A percentile compares a stretch with the other conserved stretches of the same genome.
Conservation (phyloP, 2,888 invertebrate genomes). For the Rhabditoides inermis region DNA sequence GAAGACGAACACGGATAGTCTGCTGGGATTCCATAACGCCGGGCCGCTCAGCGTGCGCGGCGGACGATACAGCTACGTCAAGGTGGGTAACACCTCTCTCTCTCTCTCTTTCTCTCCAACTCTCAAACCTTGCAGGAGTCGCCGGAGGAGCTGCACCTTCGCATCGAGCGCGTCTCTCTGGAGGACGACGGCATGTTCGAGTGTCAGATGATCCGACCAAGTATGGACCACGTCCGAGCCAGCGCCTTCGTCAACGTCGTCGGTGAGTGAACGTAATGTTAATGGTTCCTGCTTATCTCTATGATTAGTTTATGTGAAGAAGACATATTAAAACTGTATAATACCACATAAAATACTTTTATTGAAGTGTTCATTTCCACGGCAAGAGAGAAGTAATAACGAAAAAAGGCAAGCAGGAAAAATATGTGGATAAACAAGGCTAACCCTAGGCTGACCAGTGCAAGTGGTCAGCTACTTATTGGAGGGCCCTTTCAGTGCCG, state of each 20-base stretch:
- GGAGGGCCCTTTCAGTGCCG: slow-evolving; percentile 32
- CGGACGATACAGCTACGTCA: slow-evolving; percentile 46
- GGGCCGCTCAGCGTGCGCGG: slow-evolving; percentile 39
- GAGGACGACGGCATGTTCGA: slow-evolving; percentile 90
- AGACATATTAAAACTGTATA: too few relatives aligned
- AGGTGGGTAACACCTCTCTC: slow-evolving; percentile 10
- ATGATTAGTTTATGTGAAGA: too few relatives aligned
- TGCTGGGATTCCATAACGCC: slow-evolving; percentile 40
- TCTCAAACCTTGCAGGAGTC: slow-evolving; percentile 20
- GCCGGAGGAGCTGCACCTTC: slow-evolving; percentile 44
- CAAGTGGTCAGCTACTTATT: too few relatives aligned
- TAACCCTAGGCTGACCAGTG: too few relatives aligned
- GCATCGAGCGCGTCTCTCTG: slow-evolving; percentile 60
- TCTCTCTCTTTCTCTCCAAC: not conserved
- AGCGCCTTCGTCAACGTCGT: slow-evolving; percentile 39
- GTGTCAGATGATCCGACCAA: slow-evolving; percentile 70
- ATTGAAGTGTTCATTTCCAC: too few relatives aligned
- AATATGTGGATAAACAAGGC: too few relatives aligned
- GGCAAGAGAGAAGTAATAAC: too few relatives aligned
- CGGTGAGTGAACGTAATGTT: too few relatives aligned
- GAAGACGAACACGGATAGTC: slow-evolving; percentile 39
- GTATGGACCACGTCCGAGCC: slow-evolving; percentile 36
- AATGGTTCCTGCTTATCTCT: too few relatives aligned
- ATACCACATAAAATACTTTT: too few relatives aligned
- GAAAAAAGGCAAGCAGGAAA: too few relatives aligned